These are phyloP conservation scores for Myopa tessellatipennis DNA, from an alignment of 2,888 invertebrate genomes.

Conservation along the genomic window DNA sequence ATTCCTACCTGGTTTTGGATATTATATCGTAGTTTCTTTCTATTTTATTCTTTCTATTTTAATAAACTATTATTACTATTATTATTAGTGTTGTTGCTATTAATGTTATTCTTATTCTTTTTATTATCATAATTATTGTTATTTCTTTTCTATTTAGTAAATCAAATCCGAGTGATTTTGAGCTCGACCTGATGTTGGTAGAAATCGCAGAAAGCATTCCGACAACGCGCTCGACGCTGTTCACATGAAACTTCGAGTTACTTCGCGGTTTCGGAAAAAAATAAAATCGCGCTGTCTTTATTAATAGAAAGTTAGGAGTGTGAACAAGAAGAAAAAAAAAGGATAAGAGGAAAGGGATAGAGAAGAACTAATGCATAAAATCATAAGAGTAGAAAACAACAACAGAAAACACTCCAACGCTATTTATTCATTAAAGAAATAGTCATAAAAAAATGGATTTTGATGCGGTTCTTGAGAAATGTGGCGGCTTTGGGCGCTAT, in stretches of 20 bases:
- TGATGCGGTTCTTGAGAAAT: slow-evolving; percentile 69
- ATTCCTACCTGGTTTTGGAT: background rate
- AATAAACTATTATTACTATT: background rate
- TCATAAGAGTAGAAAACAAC: background rate
- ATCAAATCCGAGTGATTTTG: slow-evolving; percentile 6
- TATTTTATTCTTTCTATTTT: no score
- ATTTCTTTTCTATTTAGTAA: slow-evolving; percentile 12
- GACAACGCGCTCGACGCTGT: background rate
- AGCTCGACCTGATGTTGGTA: background rate
- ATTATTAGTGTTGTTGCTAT: background rate
- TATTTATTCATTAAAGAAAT: background rate
- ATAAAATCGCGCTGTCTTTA: background rate
- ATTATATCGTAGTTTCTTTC: background rate
- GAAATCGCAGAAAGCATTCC: slow-evolving; percentile 17
- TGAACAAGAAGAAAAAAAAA: background rate
- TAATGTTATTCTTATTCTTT: no score
- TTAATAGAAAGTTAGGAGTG: background rate
- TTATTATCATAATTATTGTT: background rate
- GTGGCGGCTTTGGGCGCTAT: slow-evolving; percentile 70
- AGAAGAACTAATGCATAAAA: no score
- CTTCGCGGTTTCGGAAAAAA: background rate
- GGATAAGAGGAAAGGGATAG: background rate
- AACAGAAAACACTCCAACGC: background rate
- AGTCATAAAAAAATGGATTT: slow-evolving; percentile 63
- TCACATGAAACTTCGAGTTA: slow-evolving; percentile 6